Percentiles rank a stretch among this genome's conserved stretches.
Evolutionary conservation across 30 jellyfish, hydroid and myxozoan species (phyloP).

Genomic region (Aurelia sp.): DNA sequence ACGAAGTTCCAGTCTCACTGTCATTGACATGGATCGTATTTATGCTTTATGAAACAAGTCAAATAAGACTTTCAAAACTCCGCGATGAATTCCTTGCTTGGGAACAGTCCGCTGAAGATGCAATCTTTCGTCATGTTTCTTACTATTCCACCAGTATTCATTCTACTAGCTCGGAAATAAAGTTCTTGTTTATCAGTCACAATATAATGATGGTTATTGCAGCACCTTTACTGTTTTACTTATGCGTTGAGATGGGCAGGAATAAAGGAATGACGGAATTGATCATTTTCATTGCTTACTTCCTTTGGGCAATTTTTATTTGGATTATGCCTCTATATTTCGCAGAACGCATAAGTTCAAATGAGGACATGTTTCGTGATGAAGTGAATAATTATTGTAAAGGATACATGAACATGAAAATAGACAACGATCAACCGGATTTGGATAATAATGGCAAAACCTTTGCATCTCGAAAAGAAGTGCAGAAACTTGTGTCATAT

Average conservation of each 20-base stretch:
- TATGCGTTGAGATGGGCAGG: conserved; percentile 6
- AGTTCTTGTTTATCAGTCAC: conserved; percentile 9
- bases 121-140: conserved; percentile 14
- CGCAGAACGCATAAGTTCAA: conserved; percentile 38
- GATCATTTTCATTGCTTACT: neutral
- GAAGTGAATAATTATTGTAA: conserved; percentile 43
- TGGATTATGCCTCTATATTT: conserved; percentile 40
- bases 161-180: neutral
- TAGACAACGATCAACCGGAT: neutral
- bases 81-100: conserved; percentile 14
- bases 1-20: neutral
- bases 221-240: conserved; percentile 16
- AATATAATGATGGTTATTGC: conserved; percentile 20
- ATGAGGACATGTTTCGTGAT: conserved; percentile 17
- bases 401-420: neutral
- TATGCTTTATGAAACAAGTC: conserved; percentile 15
- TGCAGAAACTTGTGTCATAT: conserved; percentile 37
- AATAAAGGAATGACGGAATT: neutral
- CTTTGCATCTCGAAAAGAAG: conserved; percentile 31
- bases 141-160: neutral
- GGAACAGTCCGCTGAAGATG: conserved; percentile 23
- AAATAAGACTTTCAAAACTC: conserved; percentile 3
- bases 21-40: conserved; percentile 30
- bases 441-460: neutral
- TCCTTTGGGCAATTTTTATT: neutral